phyloP scores from a whole-genome alignment of 2,888 invertebrate genomes.

The Chaetogeoica ovagalla region DNA sequence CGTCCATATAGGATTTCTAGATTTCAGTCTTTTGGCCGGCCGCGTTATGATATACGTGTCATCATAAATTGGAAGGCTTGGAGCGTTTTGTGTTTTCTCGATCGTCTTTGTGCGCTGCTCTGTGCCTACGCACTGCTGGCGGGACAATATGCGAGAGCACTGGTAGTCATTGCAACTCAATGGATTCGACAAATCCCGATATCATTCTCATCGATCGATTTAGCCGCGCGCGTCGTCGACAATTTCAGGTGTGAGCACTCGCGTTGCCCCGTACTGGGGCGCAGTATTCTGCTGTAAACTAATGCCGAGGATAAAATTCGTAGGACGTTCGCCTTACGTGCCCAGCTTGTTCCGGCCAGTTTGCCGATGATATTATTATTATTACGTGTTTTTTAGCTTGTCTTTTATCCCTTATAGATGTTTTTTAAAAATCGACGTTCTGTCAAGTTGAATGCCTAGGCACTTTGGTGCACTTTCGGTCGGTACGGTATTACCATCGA shows the following conservation, averaged over 20 bases:
- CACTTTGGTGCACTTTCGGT: not conserved
- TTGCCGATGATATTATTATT: slow-evolving; percentile 36
- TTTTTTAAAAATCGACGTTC: slow-evolving; percentile 18
- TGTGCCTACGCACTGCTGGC: slow-evolving; percentile 3
- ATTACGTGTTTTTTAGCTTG: slow-evolving; percentile 31
- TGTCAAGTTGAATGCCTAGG: slow-evolving; percentile 2
- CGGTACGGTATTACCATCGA: not conserved
- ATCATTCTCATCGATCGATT: slow-evolving; percentile 2
- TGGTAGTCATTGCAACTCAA: slow-evolving; percentile 1
- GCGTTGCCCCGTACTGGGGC: slow-evolving; percentile 1
- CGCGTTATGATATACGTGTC: not conserved
- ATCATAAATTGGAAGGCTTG: slow-evolving; percentile 24
- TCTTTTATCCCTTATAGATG: slow-evolving; percentile 13
- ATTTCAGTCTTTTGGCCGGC: slow-evolving; percentile 23
- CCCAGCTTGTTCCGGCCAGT: slow-evolving; percentile 24
- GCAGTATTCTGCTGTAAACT: slow-evolving; percentile 36
- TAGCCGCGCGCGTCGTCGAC: too few species aligned
- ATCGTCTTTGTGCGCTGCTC: slow-evolving; percentile 1
- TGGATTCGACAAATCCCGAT: slow-evolving; percentile 16
- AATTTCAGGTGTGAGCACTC: not conserved
- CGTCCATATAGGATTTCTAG: slow-evolving; percentile 27
- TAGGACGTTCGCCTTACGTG: not conserved
- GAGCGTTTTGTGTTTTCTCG: slow-evolving; percentile 26
- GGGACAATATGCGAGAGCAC: slow-evolving; percentile 14
- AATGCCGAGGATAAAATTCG: slow-evolving; percentile 18